Evolutionary conservation across 1,140 invertebrate genomes (phyloP).

Genomic region (Harlomillsia oculata): DNA sequence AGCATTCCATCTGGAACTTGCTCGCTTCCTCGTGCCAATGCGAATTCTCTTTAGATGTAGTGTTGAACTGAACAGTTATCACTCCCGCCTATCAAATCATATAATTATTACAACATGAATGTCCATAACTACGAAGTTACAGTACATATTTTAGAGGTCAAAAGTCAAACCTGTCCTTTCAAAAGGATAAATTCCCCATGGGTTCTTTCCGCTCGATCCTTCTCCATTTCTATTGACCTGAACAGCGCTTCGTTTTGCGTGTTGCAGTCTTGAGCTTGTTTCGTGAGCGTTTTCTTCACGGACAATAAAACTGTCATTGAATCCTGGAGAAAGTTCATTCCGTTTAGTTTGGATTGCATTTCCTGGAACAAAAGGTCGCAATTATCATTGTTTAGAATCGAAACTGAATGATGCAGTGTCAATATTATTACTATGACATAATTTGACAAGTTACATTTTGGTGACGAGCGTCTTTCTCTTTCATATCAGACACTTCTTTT

Average conservation of each 20-base stretch:
- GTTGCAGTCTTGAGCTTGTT: background rate
- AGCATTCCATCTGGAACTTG: conserved; percentile 7
- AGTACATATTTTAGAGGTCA: background rate
- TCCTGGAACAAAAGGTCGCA: conserved; percentile 3
- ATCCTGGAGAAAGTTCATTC: conserved; percentile 4
- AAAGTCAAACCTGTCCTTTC: conserved; percentile 4
- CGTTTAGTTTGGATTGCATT: conserved; percentile 16
- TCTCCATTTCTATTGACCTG: conserved; percentile 4
- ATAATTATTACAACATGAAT: background rate
- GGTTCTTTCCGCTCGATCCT: conserved; percentile 3
- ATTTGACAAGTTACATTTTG: background rate
- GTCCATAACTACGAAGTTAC: background rate
- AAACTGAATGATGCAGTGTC: background rate
- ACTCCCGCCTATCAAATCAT: background rate
- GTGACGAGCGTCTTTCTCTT: conserved; percentile 1
- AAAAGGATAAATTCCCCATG: background rate
- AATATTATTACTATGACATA: background rate
- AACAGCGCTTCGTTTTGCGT: conserved; percentile 13
- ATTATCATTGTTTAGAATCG: background rate
- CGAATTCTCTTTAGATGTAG: background rate
- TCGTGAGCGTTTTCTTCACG: conserved; percentile 10
- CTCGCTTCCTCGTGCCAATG: conserved; percentile 24
- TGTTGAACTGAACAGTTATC: background rate
- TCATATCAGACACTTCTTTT: conserved; percentile 3
- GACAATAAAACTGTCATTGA: background rate